Base-by-base conservation (phyloP, 2,113 vertebrate genomes). In the Hippocampus guttulatus region DNA sequence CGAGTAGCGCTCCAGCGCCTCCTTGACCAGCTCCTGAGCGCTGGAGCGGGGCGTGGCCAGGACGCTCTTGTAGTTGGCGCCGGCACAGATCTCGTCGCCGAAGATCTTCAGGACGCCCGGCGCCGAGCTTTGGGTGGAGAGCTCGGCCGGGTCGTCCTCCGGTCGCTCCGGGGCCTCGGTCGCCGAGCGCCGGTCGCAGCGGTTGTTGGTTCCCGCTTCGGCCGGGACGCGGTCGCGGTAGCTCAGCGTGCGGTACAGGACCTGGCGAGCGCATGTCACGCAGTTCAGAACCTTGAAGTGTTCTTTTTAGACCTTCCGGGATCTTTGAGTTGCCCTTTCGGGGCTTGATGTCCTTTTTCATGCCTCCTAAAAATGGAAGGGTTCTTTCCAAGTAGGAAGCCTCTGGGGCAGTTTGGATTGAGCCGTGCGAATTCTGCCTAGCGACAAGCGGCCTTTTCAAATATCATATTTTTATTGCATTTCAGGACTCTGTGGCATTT, bases 21-120 rank as follows among this genome's bases (percentile, higher is more conserved):
- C 97, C 77, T 94, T 95, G 79, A 96, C 94, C 84, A 98, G 92
- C 85, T 98, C 97, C 75, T 83, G 93, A 0, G 97, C 93, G 0
- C 95, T 95, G 0, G 97, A 98, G 63, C 89, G 90, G 1, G 92
- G 93, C 0, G 95, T 98, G 51, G 96, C 97, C 88, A 98, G 84
- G 67, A 98, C 95, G 0, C 96, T 98, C 88, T 98, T 98, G 87
- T 98, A 98, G 91, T 98, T 96, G 73, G 97, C 93, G 41, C 97
- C 97, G 0, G 89, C 86, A 0, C 95, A 95, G 76, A 98, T 96
- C 70, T 95, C 95, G 67, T 95, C 95, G 0, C 97, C 96, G 0
- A 98, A 98, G 71, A 98, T 95, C 87, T 98, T 98, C 67, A 98
- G 91, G 60, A 98, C 92, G 0, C 97, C 97, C 0, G 97, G 97